These are phyloP conservation scores for Dasypolia templi DNA, from an alignment of 2,888 invertebrate species.

Conservation along the genomic window DNA sequence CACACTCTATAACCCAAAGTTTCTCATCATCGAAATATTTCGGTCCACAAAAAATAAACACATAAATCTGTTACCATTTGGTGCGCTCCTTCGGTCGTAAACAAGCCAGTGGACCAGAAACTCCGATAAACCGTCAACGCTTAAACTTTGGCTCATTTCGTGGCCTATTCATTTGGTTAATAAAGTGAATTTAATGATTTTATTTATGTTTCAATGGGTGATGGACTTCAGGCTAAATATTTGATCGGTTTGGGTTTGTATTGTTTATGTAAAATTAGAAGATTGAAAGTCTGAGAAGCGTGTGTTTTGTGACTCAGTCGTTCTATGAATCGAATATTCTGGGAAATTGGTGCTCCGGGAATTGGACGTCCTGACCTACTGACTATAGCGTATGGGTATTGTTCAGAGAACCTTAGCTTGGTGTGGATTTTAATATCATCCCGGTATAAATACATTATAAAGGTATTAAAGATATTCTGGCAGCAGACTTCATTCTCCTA, in stretches of 20 bases:
- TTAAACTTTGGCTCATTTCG: slow-evolving; percentile 42
- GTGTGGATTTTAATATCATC: not conserved
- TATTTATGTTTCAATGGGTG: slow-evolving; percentile 14
- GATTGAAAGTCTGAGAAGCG: not conserved
- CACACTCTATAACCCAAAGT: slow-evolving; percentile 18
- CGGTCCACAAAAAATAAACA: slow-evolving; percentile 39
- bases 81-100: slow-evolving; percentile 31
- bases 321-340: not conserved
- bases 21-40: slow-evolving; percentile 30
- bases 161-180: slow-evolving; percentile 43
- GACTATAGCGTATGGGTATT: not conserved
- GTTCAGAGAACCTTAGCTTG: not conserved
- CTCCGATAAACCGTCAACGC: slow-evolving; percentile 56
- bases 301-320: not conserved
- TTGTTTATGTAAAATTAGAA: not conserved
- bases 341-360: not conserved
- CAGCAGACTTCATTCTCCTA: not conserved
- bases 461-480: not conserved
- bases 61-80: slow-evolving; percentile 56
- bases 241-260: not conserved
- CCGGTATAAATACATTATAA: too few relatives aligned
- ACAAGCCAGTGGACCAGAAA: slow-evolving; percentile 60
- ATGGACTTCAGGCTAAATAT: slow-evolving; percentile 3
- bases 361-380: not conserved
- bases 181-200: slow-evolving; percentile 32